Conservation (phyloP, 2,797 vertebrate genomes). For the Siniperca undulata region DNA sequence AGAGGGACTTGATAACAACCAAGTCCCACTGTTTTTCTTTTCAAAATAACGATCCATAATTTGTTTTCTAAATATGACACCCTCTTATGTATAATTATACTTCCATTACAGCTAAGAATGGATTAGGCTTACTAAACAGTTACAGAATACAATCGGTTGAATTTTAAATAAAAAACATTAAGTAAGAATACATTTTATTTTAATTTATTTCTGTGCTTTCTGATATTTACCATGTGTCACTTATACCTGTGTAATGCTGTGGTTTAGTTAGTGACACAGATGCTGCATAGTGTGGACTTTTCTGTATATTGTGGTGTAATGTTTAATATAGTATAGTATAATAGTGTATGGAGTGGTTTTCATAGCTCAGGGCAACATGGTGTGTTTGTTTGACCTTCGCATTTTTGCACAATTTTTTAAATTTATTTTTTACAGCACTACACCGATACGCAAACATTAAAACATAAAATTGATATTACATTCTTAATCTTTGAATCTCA, state of each 20-base stretch:
- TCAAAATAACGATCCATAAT: conserved; percentile 2
- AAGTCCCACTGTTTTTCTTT: conserved; percentile 16
- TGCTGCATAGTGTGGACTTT: not conserved
- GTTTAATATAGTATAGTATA: not conserved
- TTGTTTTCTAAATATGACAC: conserved; percentile 8
- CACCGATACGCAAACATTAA: conserved; percentile 34
- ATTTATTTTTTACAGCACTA: conserved; percentile 30
- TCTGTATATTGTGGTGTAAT: not conserved
- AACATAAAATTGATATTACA: conserved; percentile 47
- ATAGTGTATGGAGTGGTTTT: conserved; percentile 71
- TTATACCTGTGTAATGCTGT: not conserved
- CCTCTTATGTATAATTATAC: conserved; percentile 1
- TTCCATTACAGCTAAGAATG: conserved; percentile 21
- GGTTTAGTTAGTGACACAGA: not conserved
- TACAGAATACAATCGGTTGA: conserved; percentile 17
- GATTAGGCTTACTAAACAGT: conserved; percentile 23
- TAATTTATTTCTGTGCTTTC: not conserved
- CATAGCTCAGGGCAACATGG: conserved; percentile 37
- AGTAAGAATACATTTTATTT: conserved; percentile 18
- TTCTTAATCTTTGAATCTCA: conserved; percentile 50
- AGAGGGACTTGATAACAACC: not conserved
- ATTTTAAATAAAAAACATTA: conserved; percentile 25
- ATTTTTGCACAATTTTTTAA: conserved; percentile 4
- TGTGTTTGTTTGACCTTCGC: conserved; percentile 10
- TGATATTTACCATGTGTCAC: not conserved